A percentile compares a stretch with the other conserved stretches of the same genome.
These are phyloP conservation scores for Toxotes chatareus DNA, from an alignment of 2,113 vertebrate genomes.

Conservation along the genomic window DNA sequence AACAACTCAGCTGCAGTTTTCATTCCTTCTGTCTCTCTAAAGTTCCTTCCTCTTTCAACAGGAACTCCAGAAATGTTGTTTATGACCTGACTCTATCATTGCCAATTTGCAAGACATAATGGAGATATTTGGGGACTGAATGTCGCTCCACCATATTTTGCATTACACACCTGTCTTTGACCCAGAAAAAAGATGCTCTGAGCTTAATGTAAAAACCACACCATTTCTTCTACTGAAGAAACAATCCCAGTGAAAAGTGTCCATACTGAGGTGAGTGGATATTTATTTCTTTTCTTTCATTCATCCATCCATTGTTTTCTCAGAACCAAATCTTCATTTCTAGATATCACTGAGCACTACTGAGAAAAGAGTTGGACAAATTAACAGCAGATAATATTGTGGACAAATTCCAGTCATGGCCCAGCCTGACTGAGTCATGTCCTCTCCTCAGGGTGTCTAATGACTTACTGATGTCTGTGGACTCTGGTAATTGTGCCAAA, in stretches of 20 bases:
- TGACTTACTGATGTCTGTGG: constrained; percentile 27
- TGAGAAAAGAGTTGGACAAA: neutral
- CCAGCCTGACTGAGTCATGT: constrained; percentile 28
- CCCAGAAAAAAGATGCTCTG: neutral
- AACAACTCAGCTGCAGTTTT: constrained; percentile 47
- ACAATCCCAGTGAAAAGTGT: neutral
- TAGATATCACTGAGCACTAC: neutral
- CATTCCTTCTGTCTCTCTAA: constrained; percentile 10
- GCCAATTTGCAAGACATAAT: constrained; percentile 19
- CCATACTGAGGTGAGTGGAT: neutral
- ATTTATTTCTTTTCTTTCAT: neutral
- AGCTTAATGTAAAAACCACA: neutral
- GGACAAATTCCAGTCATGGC: constrained; percentile 19
- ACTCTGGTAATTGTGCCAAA: constrained; percentile 15
- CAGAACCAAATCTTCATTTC: neutral
- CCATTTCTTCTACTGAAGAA: neutral
- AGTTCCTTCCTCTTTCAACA: constrained; percentile 10
- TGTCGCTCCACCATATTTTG: constrained; percentile 27
- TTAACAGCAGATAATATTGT: neutral
- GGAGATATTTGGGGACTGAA: neutral
- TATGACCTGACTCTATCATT: constrained; percentile 30
- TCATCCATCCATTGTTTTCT: neutral
- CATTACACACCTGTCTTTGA: constrained; percentile 20
- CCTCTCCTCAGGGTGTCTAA: constrained; percentile 31
- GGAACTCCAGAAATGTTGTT: constrained; percentile 28